Evolutionary conservation across 2,113 vertebrate genomes (phyloP).

Genomic region (Tragelaphus imberbis): DNA sequence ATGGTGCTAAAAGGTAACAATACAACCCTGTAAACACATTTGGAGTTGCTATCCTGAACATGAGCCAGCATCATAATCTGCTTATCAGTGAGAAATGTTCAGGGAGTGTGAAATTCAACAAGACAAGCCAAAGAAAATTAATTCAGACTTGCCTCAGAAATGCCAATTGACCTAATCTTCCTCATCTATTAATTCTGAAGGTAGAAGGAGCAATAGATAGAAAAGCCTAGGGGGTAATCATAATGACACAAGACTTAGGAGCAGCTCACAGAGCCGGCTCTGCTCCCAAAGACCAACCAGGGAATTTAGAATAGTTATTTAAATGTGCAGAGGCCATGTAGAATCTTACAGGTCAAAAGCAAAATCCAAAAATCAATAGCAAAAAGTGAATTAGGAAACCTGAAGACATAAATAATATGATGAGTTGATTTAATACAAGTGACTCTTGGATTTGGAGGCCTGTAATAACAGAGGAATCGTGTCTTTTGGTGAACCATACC

Average conservation of each 20-base stretch:
- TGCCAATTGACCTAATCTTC: constrained; percentile 59
- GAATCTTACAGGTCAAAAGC: constrained; percentile 65
- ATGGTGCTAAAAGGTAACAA: constrained; percentile 67
- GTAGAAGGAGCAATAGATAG: constrained; percentile 59
- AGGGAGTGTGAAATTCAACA: constrained; percentile 66
- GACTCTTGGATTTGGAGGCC: constrained; percentile 31
- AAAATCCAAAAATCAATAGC: constrained; percentile 73
- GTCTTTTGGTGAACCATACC: constrained; percentile 8
- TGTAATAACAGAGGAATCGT: constrained; percentile 38
- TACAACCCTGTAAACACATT: constrained; percentile 49
- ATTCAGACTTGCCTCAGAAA: constrained; percentile 65
- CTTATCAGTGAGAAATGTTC: constrained; percentile 69
- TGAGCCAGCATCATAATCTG: constrained; percentile 70
- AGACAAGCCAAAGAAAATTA: constrained; percentile 63
- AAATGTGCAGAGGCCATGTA: constrained; percentile 53
- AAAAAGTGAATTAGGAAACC: constrained; percentile 69
- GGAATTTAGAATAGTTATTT: constrained; percentile 59
- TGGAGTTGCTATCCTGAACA: constrained; percentile 57
- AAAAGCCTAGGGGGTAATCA: constrained; percentile 56
- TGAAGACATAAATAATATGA: constrained; percentile 61
- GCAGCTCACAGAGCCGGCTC: background rate
- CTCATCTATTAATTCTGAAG: constrained; percentile 59
- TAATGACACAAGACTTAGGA: constrained; percentile 35
- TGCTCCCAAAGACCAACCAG: constrained; percentile 48
- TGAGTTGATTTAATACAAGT: constrained; percentile 63